Evolutionary conservation across 2,888 invertebrate genomes (phyloP), one percentile per base, ranked within the genome.

Genomic region (Meandrusa payeni): DNA sequence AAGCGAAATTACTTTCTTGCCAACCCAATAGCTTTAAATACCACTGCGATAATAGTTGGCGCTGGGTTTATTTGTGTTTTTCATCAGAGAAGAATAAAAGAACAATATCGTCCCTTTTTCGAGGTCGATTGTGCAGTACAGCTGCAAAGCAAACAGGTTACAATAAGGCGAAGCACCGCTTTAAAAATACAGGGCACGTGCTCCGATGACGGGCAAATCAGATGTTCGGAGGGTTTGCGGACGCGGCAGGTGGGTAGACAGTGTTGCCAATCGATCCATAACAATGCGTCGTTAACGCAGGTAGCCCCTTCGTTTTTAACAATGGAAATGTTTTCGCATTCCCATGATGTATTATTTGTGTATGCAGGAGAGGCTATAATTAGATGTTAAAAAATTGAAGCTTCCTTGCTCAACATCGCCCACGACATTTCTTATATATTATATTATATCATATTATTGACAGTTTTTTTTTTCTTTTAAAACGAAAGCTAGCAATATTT

Each of bases 251-350:
- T 43, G 43, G 31, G 23, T 6, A 20, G 19, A 37, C 37, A 37
- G 31, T 38, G 38, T 43, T 43, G 43, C 43, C 31, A 43, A 37
- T 26, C 26, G 43, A 20, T 37, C 24, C 29, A 43, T 43, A 43
- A 43, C 43, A 43, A 43, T 43, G 37, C 43, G 9, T 31, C 43
- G 26, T 37, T 43, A 37, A 36, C 26, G 23, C 31, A 37, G 43
- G 37, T 42, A 42, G 36, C 34, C 29, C 13, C 13, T 22, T 15
- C 34, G 23, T 36, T 23, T 29, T 29, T 23, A 26, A 33, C 33
- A 32, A 33, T 33, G 12, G 26, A 13, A 32, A 32, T 33, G 13
- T 20, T 41, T 26, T 33, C 5, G 12, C 26, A 24, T 26, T 9
- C 26, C 12, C 20, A 20, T 11, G 11, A 11, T 20, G 10, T 20